Conservation (phyloP, 2,888 invertebrate species). For the Trissolcus japonicus region DNA sequence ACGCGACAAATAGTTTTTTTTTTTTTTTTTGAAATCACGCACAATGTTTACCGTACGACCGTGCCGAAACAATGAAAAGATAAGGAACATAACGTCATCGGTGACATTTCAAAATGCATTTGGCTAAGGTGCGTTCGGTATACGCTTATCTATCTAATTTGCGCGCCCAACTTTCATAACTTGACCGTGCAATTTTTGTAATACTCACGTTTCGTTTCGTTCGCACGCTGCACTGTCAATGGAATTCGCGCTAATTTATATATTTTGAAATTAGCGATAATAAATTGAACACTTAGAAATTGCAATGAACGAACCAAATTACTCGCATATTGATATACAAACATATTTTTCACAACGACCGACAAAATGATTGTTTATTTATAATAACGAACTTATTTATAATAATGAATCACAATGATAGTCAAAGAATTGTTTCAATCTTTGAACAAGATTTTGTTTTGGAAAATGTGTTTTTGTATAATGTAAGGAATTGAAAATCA, state of each 20-base stretch:
- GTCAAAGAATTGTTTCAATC: too few species aligned
- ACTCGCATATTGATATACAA: too few species aligned
- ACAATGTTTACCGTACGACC: neutral
- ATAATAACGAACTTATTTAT: too few species aligned
- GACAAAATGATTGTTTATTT: too few species aligned
- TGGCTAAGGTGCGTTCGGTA: constrained; percentile 6
- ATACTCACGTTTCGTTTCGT: constrained; percentile 27
- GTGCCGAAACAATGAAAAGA: neutral
- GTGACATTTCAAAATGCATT: constrained; percentile 28
- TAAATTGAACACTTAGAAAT: too few species aligned
- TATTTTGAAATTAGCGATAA: neutral
- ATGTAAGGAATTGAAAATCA: too few species aligned
- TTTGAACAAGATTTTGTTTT: too few species aligned
- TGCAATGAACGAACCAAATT: too few species aligned
- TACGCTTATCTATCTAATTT: constrained; percentile 27
- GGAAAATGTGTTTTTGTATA: too few species aligned
- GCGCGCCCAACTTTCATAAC: constrained; percentile 33
- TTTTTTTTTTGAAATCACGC: neutral
- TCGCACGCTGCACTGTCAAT: neutral
- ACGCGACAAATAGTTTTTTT: constrained; percentile 10
- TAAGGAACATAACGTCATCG: constrained; percentile 1
- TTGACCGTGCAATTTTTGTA: constrained; percentile 16
- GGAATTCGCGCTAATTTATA: constrained; percentile 9
- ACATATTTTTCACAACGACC: too few species aligned
- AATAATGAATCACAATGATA: too few species aligned